A percentile compares a stretch with the other conserved stretches of the same genome.
These are phyloP conservation scores for Antennarius maculatus DNA, from an alignment of 2,797 vertebrate species.

Conservation along the genomic window DNA sequence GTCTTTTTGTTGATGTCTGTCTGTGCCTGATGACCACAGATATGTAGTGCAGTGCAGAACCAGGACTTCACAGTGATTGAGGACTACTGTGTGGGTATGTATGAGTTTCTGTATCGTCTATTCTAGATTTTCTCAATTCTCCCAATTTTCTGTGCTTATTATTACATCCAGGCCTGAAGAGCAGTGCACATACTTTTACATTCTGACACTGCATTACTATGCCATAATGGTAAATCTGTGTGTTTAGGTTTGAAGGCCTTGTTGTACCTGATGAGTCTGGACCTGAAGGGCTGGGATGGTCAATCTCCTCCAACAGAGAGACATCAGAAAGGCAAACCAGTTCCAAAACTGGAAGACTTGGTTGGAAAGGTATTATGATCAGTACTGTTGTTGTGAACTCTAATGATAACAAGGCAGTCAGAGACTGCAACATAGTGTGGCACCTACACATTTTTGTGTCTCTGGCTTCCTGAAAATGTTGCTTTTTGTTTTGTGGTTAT, in stretches of 20 bases:
- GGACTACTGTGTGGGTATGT: slow-evolving; percentile 74
- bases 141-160: background rate
- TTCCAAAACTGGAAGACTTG: slow-evolving; percentile 80
- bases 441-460: too few species aligned
- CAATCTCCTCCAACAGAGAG: slow-evolving; percentile 86
- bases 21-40: slow-evolving; percentile 53
- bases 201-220: background rate
- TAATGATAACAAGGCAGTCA: too few species aligned
- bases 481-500: too few species aligned
- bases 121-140: background rate
- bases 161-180: background rate
- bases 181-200: background rate
- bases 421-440: too few species aligned
- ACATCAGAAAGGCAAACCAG: slow-evolving; percentile 90
- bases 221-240: background rate
- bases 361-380: slow-evolving; percentile 80
- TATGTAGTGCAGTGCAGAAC: slow-evolving; percentile 80
- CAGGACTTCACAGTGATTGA: slow-evolving; percentile 80
- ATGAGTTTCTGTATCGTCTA: background rate
- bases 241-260: slow-evolving; percentile 76
- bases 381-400: background rate
- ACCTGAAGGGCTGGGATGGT: slow-evolving; percentile 86
- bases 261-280: slow-evolving; percentile 89
- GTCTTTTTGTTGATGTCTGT: slow-evolving; percentile 2
- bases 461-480: too few species aligned